Evolutionary conservation across 2,888 invertebrate species (phyloP).

Genomic region (Galerucella calmariensis): DNA sequence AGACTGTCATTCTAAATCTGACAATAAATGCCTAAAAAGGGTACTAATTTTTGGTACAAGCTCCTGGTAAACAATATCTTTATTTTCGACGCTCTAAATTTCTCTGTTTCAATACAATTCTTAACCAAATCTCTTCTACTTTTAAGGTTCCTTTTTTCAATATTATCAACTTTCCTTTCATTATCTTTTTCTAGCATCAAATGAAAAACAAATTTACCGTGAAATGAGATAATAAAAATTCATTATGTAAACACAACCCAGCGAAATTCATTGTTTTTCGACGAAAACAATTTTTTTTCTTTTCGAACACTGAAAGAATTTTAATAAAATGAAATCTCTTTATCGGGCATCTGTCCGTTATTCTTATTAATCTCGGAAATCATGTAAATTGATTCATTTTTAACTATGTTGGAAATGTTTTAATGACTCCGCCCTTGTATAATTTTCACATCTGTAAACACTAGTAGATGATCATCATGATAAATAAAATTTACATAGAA

Average conservation of each 20-base stretch:
- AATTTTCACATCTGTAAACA: slow-evolving; percentile 43
- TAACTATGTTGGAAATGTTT: slow-evolving; percentile 26
- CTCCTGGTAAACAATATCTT: too few species aligned
- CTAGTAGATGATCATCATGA: slow-evolving; percentile 34
- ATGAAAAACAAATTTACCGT: slow-evolving; percentile 21
- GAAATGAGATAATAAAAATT: slow-evolving; percentile 32
- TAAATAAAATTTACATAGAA: slow-evolving; percentile 44
- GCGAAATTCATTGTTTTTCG: slow-evolving; percentile 19
- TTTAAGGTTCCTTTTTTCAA: too few species aligned
- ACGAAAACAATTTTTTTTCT: slow-evolving; percentile 11
- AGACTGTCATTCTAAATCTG: too few species aligned
- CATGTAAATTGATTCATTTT: slow-evolving; percentile 30
- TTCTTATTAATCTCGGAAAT: slow-evolving; percentile 13
- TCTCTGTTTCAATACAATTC: too few species aligned
- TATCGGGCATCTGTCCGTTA: background rate
- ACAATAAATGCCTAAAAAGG: too few species aligned
- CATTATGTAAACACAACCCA: slow-evolving; percentile 26
- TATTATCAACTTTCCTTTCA: slow-evolving; percentile 19
- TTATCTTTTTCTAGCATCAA: background rate
- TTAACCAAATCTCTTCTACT: too few species aligned
- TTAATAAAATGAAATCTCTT: slow-evolving; percentile 2
- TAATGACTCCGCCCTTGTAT: slow-evolving; percentile 31
- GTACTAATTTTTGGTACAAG: too few species aligned
- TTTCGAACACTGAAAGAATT: background rate
- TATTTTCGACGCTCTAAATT: too few species aligned